Conservation (phyloP, 2,797 vertebrate species). For the Ispidina picta region DNA sequence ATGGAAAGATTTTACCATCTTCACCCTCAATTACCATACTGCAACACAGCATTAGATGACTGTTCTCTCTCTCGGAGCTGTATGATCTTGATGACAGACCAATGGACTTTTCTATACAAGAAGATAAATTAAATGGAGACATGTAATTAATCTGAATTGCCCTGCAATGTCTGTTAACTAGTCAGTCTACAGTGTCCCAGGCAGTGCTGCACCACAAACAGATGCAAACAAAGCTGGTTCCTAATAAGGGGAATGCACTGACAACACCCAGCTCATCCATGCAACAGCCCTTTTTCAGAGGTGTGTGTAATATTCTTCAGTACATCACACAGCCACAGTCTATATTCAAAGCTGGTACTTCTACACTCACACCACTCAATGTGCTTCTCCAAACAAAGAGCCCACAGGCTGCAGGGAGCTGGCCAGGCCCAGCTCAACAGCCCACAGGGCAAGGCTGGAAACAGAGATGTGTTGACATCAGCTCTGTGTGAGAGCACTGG, state of each 20-base stretch:
- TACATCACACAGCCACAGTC: not conserved
- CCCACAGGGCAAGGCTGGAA: not conserved
- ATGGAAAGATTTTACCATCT: not conserved
- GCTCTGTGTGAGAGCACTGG: not conserved
- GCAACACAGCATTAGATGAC: not conserved
- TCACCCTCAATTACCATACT: not conserved
- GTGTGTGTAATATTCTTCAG: fast-evolving
- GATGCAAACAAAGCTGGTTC: not conserved
- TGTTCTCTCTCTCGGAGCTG: not conserved
- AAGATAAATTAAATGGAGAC: not conserved
- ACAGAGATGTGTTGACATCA: fast-evolving
- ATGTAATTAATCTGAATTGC: not conserved
- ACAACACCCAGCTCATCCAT: too few relatives aligned
- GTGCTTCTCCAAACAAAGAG: not conserved
- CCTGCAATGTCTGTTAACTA: not conserved
- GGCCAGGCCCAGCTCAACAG: not conserved
- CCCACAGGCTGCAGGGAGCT: not conserved
- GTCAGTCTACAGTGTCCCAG: not conserved
- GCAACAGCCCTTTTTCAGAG: not conserved
- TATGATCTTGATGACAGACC: not conserved
- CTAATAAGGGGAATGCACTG: not conserved
- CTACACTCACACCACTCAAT: fast-evolving
- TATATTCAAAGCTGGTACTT: not conserved
- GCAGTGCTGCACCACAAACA: fast-evolving
- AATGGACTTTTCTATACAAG: not conserved